These are phyloP conservation scores for Pollachius pollachius DNA, from an alignment of 2,113 vertebrate genomes.

Conservation along the genomic window DNA sequence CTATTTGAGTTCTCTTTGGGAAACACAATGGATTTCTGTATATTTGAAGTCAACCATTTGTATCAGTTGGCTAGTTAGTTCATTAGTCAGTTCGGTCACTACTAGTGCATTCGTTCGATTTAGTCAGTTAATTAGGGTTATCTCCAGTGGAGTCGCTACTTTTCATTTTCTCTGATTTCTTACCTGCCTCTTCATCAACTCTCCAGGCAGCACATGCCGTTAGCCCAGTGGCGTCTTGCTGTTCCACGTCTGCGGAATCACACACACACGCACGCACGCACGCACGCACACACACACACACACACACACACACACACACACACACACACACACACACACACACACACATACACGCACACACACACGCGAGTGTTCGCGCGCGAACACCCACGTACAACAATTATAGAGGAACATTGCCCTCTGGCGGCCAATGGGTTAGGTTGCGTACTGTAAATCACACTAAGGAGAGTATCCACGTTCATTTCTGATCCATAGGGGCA, in stretches of 20 bases:
- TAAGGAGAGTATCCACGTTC: too few species aligned
- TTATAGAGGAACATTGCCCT: too few species aligned
- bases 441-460: too few species aligned
- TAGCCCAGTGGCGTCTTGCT: slow-evolving; percentile 77
- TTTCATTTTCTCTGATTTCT: slow-evolving; percentile 38
- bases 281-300: slow-evolving; percentile 11
- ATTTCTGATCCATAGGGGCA: too few species aligned
- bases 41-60: not conserved
- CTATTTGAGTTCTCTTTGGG: too few species aligned
- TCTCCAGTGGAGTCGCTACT: not conserved
- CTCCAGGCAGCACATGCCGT: slow-evolving; percentile 37
- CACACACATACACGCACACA: not conserved
- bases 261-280: not conserved
- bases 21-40: too few species aligned
- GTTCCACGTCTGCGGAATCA: slow-evolving; percentile 78
- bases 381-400: not conserved
- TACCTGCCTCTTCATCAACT: slow-evolving; percentile 18
- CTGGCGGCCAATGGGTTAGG: too few species aligned
- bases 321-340: not conserved
- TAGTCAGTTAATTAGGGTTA: too few species aligned
- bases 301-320: slow-evolving; percentile 1
- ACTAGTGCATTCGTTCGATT: too few species aligned
- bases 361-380: not conserved
- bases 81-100: too few species aligned
- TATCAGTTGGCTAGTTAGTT: too few species aligned